Evolutionary conservation across 2,113 vertebrate species (phyloP), one percentile per base, ranked within the genome.

Genomic region (Saguinus midas): DNA sequence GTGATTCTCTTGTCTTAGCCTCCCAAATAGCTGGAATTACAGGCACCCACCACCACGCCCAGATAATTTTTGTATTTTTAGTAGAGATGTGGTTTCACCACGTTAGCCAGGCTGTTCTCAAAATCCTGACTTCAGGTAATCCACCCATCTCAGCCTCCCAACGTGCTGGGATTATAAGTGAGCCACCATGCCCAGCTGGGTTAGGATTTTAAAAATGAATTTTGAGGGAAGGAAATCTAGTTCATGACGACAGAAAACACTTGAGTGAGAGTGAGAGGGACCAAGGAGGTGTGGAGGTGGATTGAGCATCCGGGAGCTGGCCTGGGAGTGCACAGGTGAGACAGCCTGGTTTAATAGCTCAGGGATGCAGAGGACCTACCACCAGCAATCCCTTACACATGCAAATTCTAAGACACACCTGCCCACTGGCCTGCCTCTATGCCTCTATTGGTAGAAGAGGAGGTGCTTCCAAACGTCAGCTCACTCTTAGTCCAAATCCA

Each of bases 101-200:
- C 2, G 5, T 64, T 64, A 29, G 27, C 61, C 27, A 64, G 61
- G 27, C 61, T 64, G 27, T 12, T 64, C 61, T 64, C 61, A 29
- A 32, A 64, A 12, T 64, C 11, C 61, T 64, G 27, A 64, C 61
- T 13, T 64, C 61, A 64, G 27, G 25, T 29, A 29, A 64, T 64
- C 27, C 61, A 64, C 61, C 61, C 9, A 0, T 29, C 27, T 64
- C 61, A 64, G 61, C 27, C 61, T 64, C 27, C 12, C 61, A 64
- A 13, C 12, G 27, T 64, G 27, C 27, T 32, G 27, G 27, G 27
- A 64, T 64, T 32, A 29, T 29, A 64, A 13, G 61, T 64, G 27
- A 64, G 11, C 61, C 61, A 64, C 27, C 1, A 5, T 0, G 0
- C 61, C 61, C 0, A 1, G 27, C 61, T 64, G 40, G 5, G 40